A percentile compares a stretch with the other conserved stretches of the same genome.
Conservation (phyloP, 2,888 invertebrate species). For the Chaetogeoica ovagalla region DNA sequence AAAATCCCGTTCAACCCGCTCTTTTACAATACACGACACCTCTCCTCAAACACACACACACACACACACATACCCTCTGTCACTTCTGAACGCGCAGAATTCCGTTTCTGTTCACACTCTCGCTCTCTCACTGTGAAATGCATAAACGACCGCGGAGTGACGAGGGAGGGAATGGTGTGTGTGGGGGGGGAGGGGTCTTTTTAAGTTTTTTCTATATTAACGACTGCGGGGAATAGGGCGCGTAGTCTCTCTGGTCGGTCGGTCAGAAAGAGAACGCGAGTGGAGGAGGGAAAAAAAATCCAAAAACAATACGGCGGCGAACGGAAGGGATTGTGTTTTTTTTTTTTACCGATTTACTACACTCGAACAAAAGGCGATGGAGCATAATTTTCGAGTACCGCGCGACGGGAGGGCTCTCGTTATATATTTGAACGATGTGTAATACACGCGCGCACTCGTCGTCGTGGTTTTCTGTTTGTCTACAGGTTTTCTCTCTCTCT, state of each 20-base stretch:
- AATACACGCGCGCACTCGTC: too few relatives aligned
- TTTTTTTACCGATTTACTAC: conserved; percentile 18
- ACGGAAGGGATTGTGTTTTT: conserved; percentile 5
- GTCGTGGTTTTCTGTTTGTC: too few relatives aligned
- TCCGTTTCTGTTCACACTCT: too few relatives aligned
- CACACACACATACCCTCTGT: not conserved
- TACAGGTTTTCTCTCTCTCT: too few relatives aligned
- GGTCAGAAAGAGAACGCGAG: not conserved
- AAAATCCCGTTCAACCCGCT: conserved; percentile 6
- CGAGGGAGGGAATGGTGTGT: too few relatives aligned
- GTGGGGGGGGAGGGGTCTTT: not conserved
- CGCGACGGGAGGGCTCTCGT: conserved; percentile 13
- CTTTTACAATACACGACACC: not conserved
- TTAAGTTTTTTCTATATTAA: conserved; percentile 44
- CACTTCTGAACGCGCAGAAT: too few relatives aligned
- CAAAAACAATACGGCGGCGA: not conserved
- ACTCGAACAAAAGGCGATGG: conserved; percentile 42
- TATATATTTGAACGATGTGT: too few relatives aligned
- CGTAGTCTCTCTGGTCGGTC: conserved; percentile 6
- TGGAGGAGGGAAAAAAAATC: not conserved
- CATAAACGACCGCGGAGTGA: conserved; percentile 7
- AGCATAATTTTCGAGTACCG: conserved; percentile 37
- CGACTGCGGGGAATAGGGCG: conserved; percentile 23
- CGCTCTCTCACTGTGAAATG: not conserved
- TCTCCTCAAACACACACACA: not conserved